phyloP scores from a whole-genome alignment of 2,113 vertebrate genomes.

The Gorilla gorilla region DNA sequence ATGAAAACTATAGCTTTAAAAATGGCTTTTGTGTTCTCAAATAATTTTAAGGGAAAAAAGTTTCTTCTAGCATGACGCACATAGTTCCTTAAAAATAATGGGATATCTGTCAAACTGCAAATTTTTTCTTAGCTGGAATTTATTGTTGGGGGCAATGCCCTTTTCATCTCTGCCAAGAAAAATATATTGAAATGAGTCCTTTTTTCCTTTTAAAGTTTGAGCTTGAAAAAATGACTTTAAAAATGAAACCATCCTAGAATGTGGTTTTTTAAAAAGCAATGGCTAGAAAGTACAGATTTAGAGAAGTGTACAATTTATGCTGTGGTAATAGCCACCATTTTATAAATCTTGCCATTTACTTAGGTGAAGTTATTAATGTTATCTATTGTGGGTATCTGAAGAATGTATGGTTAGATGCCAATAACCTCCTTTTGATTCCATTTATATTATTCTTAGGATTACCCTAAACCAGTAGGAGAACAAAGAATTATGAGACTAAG shows the following conservation, averaged over 20 bases:
- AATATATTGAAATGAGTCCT: not conserved
- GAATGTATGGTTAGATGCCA: slow-evolving; percentile 47
- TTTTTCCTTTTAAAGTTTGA: not conserved
- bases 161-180: slow-evolving; percentile 31
- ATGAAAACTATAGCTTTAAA: not conserved
- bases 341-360: not conserved
- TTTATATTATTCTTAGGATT: slow-evolving; percentile 36
- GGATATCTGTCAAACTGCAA: not conserved
- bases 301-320: not conserved
- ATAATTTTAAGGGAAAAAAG: slow-evolving; percentile 3
- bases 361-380: slow-evolving; percentile 38
- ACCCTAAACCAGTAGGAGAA: not conserved
- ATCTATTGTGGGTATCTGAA: slow-evolving; percentile 39
- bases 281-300: not conserved
- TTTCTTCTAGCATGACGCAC: not conserved
- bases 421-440: not conserved
- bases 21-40: not conserved
- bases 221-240: not conserved
- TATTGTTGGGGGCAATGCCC: slow-evolving; percentile 36
- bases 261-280: not conserved
- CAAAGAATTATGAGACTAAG: not conserved
- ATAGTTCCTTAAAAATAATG: slow-evolving; percentile 23
- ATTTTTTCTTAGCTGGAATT: slow-evolving; percentile 47
- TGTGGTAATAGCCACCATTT: not conserved
- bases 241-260: not conserved